phyloP scores from a whole-genome alignment of 2,888 invertebrate genomes.

The Eulithis testata region DNA sequence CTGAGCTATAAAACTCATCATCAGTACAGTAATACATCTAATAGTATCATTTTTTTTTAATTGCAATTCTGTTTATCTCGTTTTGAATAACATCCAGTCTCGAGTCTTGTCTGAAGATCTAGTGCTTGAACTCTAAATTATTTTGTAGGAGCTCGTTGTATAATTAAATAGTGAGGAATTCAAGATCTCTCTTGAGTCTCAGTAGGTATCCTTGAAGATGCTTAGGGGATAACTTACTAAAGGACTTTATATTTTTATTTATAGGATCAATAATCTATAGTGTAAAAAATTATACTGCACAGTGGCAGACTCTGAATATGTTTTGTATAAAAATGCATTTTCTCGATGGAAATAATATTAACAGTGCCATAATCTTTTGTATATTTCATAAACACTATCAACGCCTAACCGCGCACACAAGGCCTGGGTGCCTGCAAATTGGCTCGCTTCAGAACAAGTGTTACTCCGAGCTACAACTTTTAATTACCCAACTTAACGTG shows the following conservation, averaged over 20 bases:
- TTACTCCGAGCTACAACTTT: constrained; percentile 65
- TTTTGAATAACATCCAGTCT: neutral
- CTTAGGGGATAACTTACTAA: no score
- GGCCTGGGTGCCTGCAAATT: constrained; percentile 49
- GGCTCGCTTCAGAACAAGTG: constrained; percentile 52
- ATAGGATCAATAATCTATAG: no score
- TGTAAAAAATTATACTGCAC: no score
- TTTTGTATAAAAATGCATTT: neutral
- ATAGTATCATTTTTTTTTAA: neutral
- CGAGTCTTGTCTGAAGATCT: neutral
- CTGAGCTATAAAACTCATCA: neutral
- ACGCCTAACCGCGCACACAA: constrained; percentile 36
- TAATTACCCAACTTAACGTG: constrained; percentile 75
- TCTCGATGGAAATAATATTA: neutral
- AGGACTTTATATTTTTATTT: no score
- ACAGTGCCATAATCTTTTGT: constrained; percentile 23
- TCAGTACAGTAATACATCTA: no score
- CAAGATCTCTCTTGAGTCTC: neutral
- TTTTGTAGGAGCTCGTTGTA: neutral
- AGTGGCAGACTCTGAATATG: no score
- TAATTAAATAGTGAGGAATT: neutral
- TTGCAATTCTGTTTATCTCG: neutral
- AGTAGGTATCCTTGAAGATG: no score
- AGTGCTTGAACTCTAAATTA: neutral
- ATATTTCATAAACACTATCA: constrained; percentile 34